These are phyloP conservation scores for Catagonus wagneri DNA, from an alignment of 2,113 vertebrate genomes.

Conservation along the genomic window DNA sequence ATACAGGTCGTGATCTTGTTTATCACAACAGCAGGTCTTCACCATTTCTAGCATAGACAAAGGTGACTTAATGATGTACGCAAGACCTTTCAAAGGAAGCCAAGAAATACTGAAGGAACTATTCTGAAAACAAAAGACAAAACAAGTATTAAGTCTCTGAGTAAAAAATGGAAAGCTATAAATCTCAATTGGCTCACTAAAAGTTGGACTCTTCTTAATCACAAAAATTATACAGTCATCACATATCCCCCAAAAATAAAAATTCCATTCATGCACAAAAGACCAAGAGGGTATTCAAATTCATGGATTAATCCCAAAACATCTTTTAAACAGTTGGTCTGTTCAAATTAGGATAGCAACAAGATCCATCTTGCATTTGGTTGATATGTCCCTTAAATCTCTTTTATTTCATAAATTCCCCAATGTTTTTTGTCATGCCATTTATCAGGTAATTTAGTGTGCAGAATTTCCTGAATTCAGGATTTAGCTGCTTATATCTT, in stretches of 20 bases:
- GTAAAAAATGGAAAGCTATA: constrained; percentile 50
- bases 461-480: not conserved
- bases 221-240: not conserved
- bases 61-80: constrained; percentile 91
- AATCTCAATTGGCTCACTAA: constrained; percentile 47
- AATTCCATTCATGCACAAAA: not conserved
- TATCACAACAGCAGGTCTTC: constrained; percentile 90
- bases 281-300: not conserved
- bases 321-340: not conserved
- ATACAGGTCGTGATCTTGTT: constrained; percentile 89
- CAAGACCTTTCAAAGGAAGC: constrained; percentile 93
- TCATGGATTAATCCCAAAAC: not conserved
- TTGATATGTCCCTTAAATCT: not conserved
- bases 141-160: constrained; percentile 50
- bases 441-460: not conserved
- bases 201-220: constrained; percentile 29
- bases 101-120: constrained; percentile 93
- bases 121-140: constrained; percentile 87
- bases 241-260: not conserved
- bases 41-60: constrained; percentile 93
- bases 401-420: not conserved
- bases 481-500: not conserved
- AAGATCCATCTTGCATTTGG: not conserved
- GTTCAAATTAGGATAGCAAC: not conserved
- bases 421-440: not conserved